Base-by-base conservation (phyloP, 2,888 invertebrate species). In the Noctua comes region DNA sequence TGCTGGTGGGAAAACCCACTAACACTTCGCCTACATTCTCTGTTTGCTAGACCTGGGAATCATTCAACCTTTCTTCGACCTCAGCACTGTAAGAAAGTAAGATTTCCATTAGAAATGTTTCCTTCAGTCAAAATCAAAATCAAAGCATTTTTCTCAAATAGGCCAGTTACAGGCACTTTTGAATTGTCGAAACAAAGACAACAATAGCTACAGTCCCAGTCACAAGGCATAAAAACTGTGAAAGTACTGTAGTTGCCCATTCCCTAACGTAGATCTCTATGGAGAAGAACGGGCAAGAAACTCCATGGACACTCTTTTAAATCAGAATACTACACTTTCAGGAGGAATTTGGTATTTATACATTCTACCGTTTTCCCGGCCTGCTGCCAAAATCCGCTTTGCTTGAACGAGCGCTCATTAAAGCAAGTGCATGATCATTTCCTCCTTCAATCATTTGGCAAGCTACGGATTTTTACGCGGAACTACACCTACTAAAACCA, bases 341-440 rank as follows among this genome's bases (percentile, higher is more conserved):
- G n/a, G 6, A n/a, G 16, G 31, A 75, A 66, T 76, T 68, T 51
- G 6, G 51, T 62, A 76, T 76, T 43, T 51, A 27, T 82, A 76
- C 46, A 68, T 59, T 27, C 10, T 27, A 68, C 16, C 21, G 5
- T 16, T 82, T 65, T 11, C 66, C 76, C n/a, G 46, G 82, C 51
- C 11, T 62, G 36, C 8, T 82, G 82, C 76, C 79, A 79, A 76
- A 82, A 76, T 46, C 24, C 21, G 51, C 16, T 81, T n/a, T 51
- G 31, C 57, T 27, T 11, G 48, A 43, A 64, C 36, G 24, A 24
- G 18, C 43, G 48, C 24, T 68, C 66, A 62, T 79, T 74, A 43
- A 66, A 46, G 43, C 36, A 79, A 79, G 59, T 68, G 68, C 82
- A 54, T 54, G 27, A 68, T 54, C 18, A 76, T 79, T 76, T 79